A percentile compares a stretch with the other conserved stretches of the same genome.
Evolutionary conservation across 1,140 invertebrate genomes (phyloP).

Genomic region (Drosophila punjabiensis): DNA sequence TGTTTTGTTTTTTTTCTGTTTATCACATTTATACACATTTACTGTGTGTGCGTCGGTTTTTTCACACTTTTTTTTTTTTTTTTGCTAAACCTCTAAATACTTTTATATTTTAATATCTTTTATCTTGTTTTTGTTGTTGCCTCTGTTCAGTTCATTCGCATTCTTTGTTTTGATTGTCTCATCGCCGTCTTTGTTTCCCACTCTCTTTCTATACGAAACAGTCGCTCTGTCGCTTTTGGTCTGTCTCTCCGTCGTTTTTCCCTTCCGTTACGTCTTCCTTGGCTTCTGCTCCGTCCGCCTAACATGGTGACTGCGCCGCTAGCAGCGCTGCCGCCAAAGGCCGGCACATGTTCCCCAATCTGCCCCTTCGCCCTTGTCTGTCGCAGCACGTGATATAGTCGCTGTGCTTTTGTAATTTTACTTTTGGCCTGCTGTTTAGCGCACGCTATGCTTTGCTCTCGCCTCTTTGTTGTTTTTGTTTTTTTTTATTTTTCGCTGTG

Average conservation of each 20-base stretch:
- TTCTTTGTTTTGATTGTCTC: conserved; percentile 75
- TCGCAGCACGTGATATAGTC: conserved; percentile 80
- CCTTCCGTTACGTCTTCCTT: conserved; percentile 57
- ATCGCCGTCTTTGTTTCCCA: conserved; percentile 42
- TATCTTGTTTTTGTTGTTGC: conserved; percentile 24
- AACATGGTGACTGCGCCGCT: conserved; percentile 37
- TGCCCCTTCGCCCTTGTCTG: conserved; percentile 31
- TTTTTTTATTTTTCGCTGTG: conserved; percentile 51
- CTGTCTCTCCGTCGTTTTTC: conserved; percentile 42
- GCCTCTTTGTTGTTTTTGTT: conserved; percentile 66
- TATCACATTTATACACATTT: no score
- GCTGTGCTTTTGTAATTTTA: conserved; percentile 77
- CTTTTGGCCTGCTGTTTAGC: conserved; percentile 73
- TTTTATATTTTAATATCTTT: conserved; percentile 10
- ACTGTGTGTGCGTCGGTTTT: no score
- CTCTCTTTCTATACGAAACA: conserved; percentile 79
- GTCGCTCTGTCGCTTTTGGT: conserved; percentile 54
- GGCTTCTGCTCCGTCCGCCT: conserved; percentile 38
- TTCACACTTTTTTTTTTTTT: no score
- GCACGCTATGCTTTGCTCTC: conserved; percentile 66
- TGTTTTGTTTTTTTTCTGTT: no score
- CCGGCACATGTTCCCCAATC: conserved; percentile 55
- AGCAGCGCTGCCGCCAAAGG: conserved; percentile 70
- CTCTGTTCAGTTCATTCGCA: conserved; percentile 57
- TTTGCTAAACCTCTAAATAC: conserved; percentile 18